Percentiles rank a stretch among this genome's conserved stretches.
These are phyloP conservation scores for Sepiola atlantica DNA, from an alignment of 2,888 invertebrate species.

Conservation along the genomic window DNA sequence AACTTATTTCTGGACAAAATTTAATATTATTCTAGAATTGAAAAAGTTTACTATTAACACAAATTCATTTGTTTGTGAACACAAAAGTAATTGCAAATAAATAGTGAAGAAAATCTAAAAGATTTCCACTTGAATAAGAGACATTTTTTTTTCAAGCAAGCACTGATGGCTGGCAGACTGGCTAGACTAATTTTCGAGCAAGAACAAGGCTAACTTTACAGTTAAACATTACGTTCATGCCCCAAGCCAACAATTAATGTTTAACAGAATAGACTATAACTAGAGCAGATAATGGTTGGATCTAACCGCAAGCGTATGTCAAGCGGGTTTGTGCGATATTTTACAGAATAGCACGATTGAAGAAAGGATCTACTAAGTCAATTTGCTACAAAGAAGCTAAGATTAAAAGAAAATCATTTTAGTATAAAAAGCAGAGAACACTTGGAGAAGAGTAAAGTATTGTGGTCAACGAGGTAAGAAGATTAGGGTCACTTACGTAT, in stretches of 20 bases:
- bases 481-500: no score
- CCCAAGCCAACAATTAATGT: background rate
- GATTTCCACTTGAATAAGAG: background rate
- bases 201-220: constrained; percentile 32
- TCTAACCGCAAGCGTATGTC: background rate
- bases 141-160: background rate
- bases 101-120: background rate
- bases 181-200: constrained; percentile 4
- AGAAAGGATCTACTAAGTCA: background rate
- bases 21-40: background rate
- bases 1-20: no score
- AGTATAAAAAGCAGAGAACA: background rate
- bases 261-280: background rate
- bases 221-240: constrained; percentile 32
- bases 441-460: background rate
- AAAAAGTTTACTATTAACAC: background rate
- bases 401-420: background rate
- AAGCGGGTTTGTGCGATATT: background rate
- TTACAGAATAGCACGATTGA: background rate
- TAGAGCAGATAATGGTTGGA: background rate
- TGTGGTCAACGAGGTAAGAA: no score
- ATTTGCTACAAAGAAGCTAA: background rate
- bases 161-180: background rate
- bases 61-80: background rate
- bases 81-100: background rate